Percentiles rank a stretch among this genome's conserved stretches.
Evolutionary conservation across 2,797 vertebrate genomes (phyloP).

Genomic region (Carduelis carduelis): DNA sequence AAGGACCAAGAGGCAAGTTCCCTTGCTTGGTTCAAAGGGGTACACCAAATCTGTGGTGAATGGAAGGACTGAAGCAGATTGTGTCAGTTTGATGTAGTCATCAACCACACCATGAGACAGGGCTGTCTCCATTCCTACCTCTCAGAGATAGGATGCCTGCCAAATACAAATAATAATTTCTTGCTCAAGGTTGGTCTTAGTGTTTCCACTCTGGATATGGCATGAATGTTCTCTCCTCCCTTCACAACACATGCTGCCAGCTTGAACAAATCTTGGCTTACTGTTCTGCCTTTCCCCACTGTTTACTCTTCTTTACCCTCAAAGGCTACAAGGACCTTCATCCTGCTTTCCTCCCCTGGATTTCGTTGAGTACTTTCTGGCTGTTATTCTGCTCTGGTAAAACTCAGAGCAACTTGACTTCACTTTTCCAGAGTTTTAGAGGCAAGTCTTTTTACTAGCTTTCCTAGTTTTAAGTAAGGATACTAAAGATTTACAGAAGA

Average conservation of each 20-base stretch:
- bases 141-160: neutral
- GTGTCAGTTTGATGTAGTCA: neutral
- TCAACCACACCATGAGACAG: fast-evolving
- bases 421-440: neutral
- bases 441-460: neutral
- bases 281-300: neutral
- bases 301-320: neutral
- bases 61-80: neutral
- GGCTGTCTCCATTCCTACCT: neutral
- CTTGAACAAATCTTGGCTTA: neutral
- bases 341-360: neutral
- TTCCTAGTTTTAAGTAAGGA: neutral
- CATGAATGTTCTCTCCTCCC: neutral
- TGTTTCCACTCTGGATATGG: neutral
- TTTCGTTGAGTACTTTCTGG: neutral
- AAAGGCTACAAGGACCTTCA: neutral
- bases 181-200: neutral
- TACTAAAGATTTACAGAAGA: neutral
- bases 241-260: neutral
- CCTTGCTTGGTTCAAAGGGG: neutral
- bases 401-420: neutral
- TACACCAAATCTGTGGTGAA: neutral
- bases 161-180: neutral
- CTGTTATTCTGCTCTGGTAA: neutral
- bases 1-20: neutral